Base-by-base conservation (phyloP, 2,113 vertebrate species). In the Poeciliopsis retropinna region DNA sequence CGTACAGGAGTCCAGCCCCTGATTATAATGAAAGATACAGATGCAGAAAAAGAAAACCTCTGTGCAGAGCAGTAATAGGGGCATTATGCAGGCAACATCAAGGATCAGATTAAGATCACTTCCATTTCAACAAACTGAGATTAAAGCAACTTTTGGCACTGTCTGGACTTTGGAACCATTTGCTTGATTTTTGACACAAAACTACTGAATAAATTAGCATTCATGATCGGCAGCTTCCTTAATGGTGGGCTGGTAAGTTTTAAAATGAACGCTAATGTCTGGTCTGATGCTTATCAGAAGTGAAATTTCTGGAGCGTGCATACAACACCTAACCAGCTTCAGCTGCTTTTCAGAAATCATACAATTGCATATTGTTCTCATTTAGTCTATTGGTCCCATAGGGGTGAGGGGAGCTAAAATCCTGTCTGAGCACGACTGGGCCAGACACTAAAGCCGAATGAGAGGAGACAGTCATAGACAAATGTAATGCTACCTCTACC, bases 1-100 rank as follows among this genome's bases (percentile, higher is more conserved):
- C 84, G 69, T 76, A 64, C 76, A 70, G 82, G 88, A 89, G 89
- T 80, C 92, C 93, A 72, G 92, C 91, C 88, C 91, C 86, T 80
- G 75, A 60, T 72, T 78, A 34, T 39, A 64, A 41, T 75, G 60
- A 62, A 28, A 78, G 73, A 72, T 63, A 54, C 37, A 34, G 41
- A 64, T 61, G 82, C 66, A 25, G 30, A 80, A 34, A 66, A 31
- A 31, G 51, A 31, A 75, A 67, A 71, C n/a, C 29, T 73, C 44
- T 62, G 64, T 41, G 65, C 72, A 84, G 64, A 70, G 67, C 28
- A 15, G 61, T 25, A 71, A 64, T 47, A 5, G n/a, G 71, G 75
- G 66, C 32, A 75, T 77, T 75, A 79, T 61, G 25, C 65, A 69
- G 75, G 85, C 73, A 84, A 71, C 72, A 80, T 84, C 70, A 73